Evolutionary conservation across 2,888 invertebrate genomes (phyloP), one percentile per base, ranked within the genome.

Genomic region (Gymnoscelis rufifasciata): DNA sequence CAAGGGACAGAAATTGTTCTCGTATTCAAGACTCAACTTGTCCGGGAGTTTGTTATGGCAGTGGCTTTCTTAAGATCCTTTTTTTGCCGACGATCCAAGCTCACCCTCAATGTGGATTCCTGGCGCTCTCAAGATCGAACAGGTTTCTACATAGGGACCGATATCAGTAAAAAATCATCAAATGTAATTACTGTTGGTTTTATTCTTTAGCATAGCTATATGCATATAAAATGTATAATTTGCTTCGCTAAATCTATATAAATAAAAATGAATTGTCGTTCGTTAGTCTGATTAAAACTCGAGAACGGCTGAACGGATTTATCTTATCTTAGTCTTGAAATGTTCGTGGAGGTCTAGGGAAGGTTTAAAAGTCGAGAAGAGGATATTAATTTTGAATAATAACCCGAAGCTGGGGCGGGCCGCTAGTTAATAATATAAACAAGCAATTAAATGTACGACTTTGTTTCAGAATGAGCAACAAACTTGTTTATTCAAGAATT

Each of bases 151-250:
- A 71, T 72, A 75, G 71, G 74, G 73, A 72, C 77, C 76, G 64
- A 75, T 82, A 80, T 80, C 78, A 78, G 79, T 80, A 81, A 84
- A 83, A 86, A 84, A 81, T 75, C 74, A 80, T 81, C 80, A 73
- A 71, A 71, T 70, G 73, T 78, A 83, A 86, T 86, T 84, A 86
- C 75, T 62, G 75, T 73, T 71, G 76, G 69, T 74, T 78, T 76
- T 69, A 74, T 71, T 73, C 68, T 71, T 75, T 13, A 8, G 30
- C 66, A 73, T 72, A 75, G n/a, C n/a, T n/a, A n/a, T n/a, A n/a
- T n/a, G n/a, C n/a, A n/a, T n/a, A n/a, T n/a, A n/a, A n/a, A n/a
- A n/a, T n/a, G n/a, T n/a, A n/a, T n/a, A n/a, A n/a, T n/a, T n/a
- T n/a, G n/a, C n/a, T n/a, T n/a, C n/a, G n/a, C n/a, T n/a, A n/a